A percentile compares a stretch with the other conserved stretches of the same genome.
Evolutionary conservation across 1,140 invertebrate genomes (phyloP).

Genomic region (Drosophila paulistorum): DNA sequence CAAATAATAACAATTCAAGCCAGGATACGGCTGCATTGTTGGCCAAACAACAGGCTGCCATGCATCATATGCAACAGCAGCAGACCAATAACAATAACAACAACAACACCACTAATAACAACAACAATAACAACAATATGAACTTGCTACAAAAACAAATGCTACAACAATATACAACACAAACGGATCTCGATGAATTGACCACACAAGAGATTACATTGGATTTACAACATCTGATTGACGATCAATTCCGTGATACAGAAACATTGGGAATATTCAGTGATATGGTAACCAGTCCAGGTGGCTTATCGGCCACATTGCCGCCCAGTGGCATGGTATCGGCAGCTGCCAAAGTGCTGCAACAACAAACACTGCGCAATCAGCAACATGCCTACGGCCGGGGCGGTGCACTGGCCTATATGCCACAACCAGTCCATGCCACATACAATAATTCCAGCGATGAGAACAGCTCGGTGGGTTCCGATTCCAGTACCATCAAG

Average conservation of each 20-base stretch:
- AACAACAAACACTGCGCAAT: constrained; percentile 74
- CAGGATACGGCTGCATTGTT: constrained; percentile 64
- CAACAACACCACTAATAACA: constrained; percentile 74
- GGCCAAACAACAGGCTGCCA: constrained; percentile 63
- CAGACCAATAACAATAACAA: constrained; percentile 79
- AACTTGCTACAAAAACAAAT: constrained; percentile 83
- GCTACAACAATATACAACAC: constrained; percentile 87
- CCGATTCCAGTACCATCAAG: constrained; percentile 79
- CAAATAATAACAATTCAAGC: constrained; percentile 71
- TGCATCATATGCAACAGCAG: constrained; percentile 66
- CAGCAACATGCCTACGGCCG: constrained; percentile 84
- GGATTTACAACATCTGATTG: constrained; percentile 94
- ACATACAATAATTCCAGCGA: constrained; percentile 86
- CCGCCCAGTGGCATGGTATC: constrained; percentile 80
- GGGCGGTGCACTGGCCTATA: constrained; percentile 90
- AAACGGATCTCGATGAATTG: constrained; percentile 92
- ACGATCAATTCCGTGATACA: constrained; percentile 93
- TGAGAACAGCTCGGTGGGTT: constrained; percentile 78
- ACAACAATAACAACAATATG: constrained; percentile 60
- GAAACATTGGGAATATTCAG: constrained; percentile 88
- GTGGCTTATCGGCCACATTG: constrained; percentile 83
- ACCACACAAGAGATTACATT: constrained; percentile 94
- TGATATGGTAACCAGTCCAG: constrained; percentile 89
- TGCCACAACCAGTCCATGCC: constrained; percentile 94
- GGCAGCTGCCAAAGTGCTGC: constrained; percentile 82